Evolutionary conservation across 2,888 invertebrate genomes (phyloP).

Genomic region (Spisula subtruncata): DNA sequence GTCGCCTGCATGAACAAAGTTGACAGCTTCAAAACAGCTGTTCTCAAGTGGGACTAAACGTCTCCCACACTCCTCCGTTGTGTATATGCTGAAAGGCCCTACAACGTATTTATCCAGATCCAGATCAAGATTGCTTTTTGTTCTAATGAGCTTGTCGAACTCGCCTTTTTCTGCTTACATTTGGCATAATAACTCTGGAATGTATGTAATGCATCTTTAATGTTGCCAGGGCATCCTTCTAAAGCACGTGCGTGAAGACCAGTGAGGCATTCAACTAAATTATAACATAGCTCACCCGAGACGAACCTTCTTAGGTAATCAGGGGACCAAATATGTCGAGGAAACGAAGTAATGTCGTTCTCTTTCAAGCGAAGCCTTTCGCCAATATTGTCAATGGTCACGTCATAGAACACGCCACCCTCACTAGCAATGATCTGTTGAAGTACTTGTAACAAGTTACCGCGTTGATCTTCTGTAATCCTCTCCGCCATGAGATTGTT

Average conservation of each 20-base stretch:
- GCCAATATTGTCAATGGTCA: not conserved
- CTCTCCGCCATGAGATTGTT: slow-evolving; percentile 21
- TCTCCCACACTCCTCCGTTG: too few relatives aligned
- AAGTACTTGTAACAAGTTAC: not conserved
- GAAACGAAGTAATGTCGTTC: not conserved
- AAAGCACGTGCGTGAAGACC: not conserved
- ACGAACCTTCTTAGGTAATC: not conserved
- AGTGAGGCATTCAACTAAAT: not conserved
- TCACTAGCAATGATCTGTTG: not conserved
- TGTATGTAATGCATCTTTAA: not conserved
- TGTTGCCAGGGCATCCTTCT: not conserved
- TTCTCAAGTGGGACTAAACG: too few relatives aligned
- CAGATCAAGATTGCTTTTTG: too few relatives aligned
- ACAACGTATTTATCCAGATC: too few relatives aligned
- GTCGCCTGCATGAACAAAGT: too few relatives aligned
- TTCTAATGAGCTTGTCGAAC: too few relatives aligned
- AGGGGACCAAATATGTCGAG: not conserved
- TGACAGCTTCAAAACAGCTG: too few relatives aligned
- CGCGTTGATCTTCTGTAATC: not conserved
- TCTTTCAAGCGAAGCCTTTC: not conserved
- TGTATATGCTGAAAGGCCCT: too few relatives aligned
- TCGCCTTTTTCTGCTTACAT: not conserved
- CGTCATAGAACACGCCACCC: not conserved
- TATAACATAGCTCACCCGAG: not conserved
- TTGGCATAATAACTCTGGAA: not conserved